Evolutionary conservation across 2,113 vertebrate species (phyloP), one percentile per base, ranked within the genome.

Genomic region (Passer montanus): DNA sequence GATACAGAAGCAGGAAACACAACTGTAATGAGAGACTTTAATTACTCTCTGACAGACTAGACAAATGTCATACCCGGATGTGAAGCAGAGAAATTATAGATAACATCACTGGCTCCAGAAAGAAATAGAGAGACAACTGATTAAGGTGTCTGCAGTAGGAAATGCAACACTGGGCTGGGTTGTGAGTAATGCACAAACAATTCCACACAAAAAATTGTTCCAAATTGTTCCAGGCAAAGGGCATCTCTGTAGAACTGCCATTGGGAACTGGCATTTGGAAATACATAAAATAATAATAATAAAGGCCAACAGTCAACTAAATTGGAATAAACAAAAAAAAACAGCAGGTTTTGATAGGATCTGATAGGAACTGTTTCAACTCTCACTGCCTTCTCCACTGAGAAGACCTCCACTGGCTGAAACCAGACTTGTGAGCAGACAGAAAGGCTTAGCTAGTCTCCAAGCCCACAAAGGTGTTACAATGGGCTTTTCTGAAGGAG

Each of bases 11-110:
- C 79, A 90, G 94, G 90, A 97, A 94, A 84, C 44, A 50, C 35
- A 83, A 35, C 39, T 81, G 95, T 81, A 94, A 96, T 0, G 1
- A 77, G 83, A 97, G n/a, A 94, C 33, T 80, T 90, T 94, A 95
- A 94, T 95, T 83, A 83, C 79, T 76, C 55, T 59, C 72, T 46
- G 79, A 49, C 43, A 92, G 66, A 88, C 58, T 73, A 87, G 63
- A 77, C 33, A 55, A 95, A 83, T 90, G 50, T 83, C 83, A 39
- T 64, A 86, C 30, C 83, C 2, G 15, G 94, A 93, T 58, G 50
- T 24, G 47, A 84, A 84, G 39, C 16, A 67, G 43, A 58, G 50
- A 88, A 76, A 50, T 92, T 97, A 95, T 90, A 90, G 92, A 86
- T 96, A 80, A 47, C 16, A 69, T 83, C 88, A 84, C 23, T 67